Base-by-base conservation (phyloP, 2,113 vertebrate species). In the Nycticorax nycticorax region DNA sequence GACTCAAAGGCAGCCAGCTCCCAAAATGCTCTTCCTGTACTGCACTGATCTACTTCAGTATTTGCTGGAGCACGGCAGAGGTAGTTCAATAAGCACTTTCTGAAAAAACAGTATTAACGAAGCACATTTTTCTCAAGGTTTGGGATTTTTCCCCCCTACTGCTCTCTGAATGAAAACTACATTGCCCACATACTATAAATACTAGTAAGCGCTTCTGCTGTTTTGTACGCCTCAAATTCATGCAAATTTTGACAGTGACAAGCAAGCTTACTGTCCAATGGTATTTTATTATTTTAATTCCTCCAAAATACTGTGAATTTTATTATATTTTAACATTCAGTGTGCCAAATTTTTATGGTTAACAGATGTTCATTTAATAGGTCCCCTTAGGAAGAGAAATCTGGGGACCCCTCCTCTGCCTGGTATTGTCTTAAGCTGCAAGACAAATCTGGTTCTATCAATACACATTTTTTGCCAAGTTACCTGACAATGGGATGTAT, bases 251-350 rank as follows among this genome's bases (percentile, higher is more conserved):
- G 84, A 91, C 28, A 57, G 30, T 48, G 84, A 89, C 63, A 96
- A 92, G 79, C 57, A 97, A 80, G 52, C 63, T 85, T 81, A 81
- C 66, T 97, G 84, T 89, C 82, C 93, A 96, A 45, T 79, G 72
- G 50, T 88, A 96, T 89, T 98, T 97, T 96, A 94, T 95, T 86
- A 95, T 92, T 98, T 98, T 91, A 95, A 97, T 97, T 97, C 98
- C 89, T 95, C 94, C 53, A 85, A 91, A 91, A 96, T 87, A 57
- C 67, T 66, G 30, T 92, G 82, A 41, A 96, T 97, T 97, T 97
- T 86, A 92, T 95, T 96, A 35, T 85, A 96, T 94, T 95, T 97
- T 95, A 92, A 64, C 48, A 93, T 96, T 96, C 89, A 73, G 41
- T 93, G 47, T n/a, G 33, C 85, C 88, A 55, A 92, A 96, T 92